These are phyloP conservation scores for Aphrophora alni DNA, from an alignment of 2,888 invertebrate species.

Conservation along the genomic window DNA sequence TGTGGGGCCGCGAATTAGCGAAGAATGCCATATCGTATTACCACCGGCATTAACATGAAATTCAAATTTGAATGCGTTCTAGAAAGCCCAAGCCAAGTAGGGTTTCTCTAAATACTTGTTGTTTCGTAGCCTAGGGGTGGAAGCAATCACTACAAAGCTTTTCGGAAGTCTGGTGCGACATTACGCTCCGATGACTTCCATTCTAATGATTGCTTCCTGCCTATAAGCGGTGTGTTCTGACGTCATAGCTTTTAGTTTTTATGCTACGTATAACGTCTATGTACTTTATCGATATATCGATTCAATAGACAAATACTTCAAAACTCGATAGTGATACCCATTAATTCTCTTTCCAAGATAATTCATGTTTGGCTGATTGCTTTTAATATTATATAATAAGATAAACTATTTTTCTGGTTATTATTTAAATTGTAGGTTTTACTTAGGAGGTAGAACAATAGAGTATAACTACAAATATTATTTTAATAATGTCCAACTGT, in stretches of 20 bases:
- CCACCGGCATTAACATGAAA: conserved; percentile 25
- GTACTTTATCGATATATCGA: neutral
- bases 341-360: no score
- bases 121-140: neutral
- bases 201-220: neutral
- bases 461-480: no score
- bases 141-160: conserved; percentile 5
- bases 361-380: no score
- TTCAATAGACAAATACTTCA: neutral
- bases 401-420: no score
- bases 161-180: neutral
- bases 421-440: no score
- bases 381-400: no score
- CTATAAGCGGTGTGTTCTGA: neutral
- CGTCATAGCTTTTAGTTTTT: neutral
- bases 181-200: neutral
- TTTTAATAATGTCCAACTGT: no score
- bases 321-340: no score
- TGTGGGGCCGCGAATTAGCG: neutral
- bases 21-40: neutral
- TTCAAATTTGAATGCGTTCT: conserved; percentile 19
- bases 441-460: no score
- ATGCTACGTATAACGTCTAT: neutral
- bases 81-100: neutral
- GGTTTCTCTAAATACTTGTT: neutral